These are phyloP conservation scores for Charaxes varanes DNA, from an alignment of 1,140 invertebrate genomes.

Conservation along the genomic window DNA sequence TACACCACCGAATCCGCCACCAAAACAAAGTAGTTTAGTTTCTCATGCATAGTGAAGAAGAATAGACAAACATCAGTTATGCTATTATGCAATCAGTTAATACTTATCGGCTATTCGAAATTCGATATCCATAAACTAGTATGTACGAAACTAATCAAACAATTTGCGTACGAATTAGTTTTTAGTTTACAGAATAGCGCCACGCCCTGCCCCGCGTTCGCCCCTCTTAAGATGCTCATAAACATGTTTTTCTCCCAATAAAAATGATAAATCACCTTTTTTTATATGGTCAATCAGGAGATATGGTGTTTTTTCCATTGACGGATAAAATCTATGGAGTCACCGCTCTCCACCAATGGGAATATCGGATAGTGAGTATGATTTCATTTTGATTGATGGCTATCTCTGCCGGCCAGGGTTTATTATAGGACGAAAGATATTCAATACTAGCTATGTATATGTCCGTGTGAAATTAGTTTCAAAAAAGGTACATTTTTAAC, in stretches of 20 bases:
- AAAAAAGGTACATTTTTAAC: too few species aligned
- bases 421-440: slow-evolving; percentile 5
- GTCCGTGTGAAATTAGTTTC: too few species aligned
- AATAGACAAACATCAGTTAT: too few species aligned
- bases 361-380: slow-evolving; percentile 31
- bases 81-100: too few species aligned
- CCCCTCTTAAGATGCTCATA: slow-evolving; percentile 69
- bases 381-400: slow-evolving; percentile 51
- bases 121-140: too few species aligned
- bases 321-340: slow-evolving; percentile 53
- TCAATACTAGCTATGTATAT: too few species aligned
- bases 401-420: slow-evolving; percentile 13
- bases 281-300: slow-evolving; percentile 70
- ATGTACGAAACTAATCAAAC: too few species aligned
- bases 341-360: slow-evolving; percentile 28
- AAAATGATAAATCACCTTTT: slow-evolving; percentile 71
- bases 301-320: slow-evolving; percentile 59
- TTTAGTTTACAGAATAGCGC: slow-evolving; percentile 20
- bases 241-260: slow-evolving; percentile 71
- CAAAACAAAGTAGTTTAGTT: too few species aligned
- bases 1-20: too few species aligned
- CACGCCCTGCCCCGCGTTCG: slow-evolving; percentile 20
- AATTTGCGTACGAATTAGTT: background rate
- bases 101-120: too few species aligned
- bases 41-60: too few species aligned